Percentiles rank a stretch among this genome's conserved stretches.
phyloP scores from a whole-genome alignment of 2,888 invertebrate genomes.

The Stratiomys singularior region DNA sequence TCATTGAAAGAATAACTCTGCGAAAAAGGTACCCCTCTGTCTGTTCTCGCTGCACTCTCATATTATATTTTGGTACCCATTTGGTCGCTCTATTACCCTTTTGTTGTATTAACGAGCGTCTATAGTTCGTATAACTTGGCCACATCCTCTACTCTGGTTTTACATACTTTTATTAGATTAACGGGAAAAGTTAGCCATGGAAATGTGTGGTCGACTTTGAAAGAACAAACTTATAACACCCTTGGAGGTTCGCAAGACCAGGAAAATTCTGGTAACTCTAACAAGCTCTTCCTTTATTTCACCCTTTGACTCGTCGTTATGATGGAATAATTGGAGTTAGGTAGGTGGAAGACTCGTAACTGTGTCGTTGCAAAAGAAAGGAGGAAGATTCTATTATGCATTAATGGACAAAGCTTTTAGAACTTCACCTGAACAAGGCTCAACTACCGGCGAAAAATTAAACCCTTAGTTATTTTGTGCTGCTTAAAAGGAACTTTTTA shows the following conservation, averaged over 20 bases:
- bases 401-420: constrained; percentile 20
- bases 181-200: constrained; percentile 37
- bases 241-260: not conserved
- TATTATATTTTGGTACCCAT: not conserved
- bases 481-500: not conserved
- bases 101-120: too few species aligned
- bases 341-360: not conserved
- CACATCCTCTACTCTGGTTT: not conserved
- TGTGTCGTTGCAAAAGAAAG: not conserved
- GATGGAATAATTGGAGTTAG: constrained; percentile 19
- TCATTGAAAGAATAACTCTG: not conserved
- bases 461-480: not conserved
- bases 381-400: not conserved
- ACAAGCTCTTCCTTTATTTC: not conserved
- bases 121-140: not conserved
- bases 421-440: not conserved
- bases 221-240: constrained; percentile 2
- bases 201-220: constrained; percentile 7
- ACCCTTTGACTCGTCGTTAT: not conserved
- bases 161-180: constrained; percentile 40
- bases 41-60: not conserved
- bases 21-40: too few species aligned
- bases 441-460: not conserved
- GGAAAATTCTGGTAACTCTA: not conserved
- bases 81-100: not conserved